Percentiles rank a stretch among this genome's conserved stretches.
These are phyloP conservation scores for Patagioenas fasciata DNA, from an alignment of 2,113 vertebrate species.

Conservation along the genomic window DNA sequence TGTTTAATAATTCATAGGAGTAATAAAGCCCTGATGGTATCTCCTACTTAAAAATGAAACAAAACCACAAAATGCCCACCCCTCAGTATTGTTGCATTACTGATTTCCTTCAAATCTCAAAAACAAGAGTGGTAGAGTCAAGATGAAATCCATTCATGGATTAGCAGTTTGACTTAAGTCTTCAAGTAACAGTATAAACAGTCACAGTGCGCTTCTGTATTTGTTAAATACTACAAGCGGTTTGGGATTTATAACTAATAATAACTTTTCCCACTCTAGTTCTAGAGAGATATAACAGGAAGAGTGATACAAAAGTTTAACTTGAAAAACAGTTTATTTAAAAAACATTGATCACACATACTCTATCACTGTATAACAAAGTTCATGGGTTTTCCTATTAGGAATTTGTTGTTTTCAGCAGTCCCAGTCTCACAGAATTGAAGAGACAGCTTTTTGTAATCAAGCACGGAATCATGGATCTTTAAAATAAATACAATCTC, in stretches of 20 bases:
- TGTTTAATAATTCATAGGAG: background rate
- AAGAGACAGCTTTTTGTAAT: background rate
- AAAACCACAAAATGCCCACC: too few species aligned
- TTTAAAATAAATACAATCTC: background rate
- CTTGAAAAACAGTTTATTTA: constrained; percentile 6
- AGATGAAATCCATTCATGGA: background rate
- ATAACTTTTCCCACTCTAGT: background rate
- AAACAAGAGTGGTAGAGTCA: background rate
- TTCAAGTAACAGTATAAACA: background rate
- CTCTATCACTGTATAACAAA: background rate
- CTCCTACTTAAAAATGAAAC: background rate
- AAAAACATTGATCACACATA: fast-evolving
- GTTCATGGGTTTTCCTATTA: background rate
- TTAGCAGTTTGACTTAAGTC: background rate
- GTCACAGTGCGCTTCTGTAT: fast-evolving
- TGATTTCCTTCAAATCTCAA: background rate
- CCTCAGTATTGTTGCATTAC: background rate
- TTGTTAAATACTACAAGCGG: background rate
- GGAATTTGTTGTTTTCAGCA: background rate
- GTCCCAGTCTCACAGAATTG: background rate
- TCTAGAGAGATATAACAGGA: too few species aligned
- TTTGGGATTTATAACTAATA: background rate
- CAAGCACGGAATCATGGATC: background rate
- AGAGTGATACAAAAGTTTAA: fast-evolving
- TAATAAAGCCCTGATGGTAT: background rate